Evolutionary conservation across 2,888 invertebrate genomes (phyloP).

Genomic region (Cryptus viduatorius): DNA sequence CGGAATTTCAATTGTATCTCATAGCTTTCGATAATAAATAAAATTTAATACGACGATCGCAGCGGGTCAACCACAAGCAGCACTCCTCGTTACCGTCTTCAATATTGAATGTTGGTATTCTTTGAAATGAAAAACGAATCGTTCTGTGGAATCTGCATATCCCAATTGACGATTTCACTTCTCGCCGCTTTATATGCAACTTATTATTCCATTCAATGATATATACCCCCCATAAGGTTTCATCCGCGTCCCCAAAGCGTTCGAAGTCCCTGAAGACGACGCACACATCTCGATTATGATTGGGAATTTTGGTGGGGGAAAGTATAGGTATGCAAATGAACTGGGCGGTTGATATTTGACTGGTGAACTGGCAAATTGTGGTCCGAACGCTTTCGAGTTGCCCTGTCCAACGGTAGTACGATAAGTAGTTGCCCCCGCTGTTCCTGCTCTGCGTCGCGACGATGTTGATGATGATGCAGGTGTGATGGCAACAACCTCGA

Average conservation of each 20-base stretch:
- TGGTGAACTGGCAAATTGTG: slow-evolving; percentile 45
- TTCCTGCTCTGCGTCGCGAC: slow-evolving; percentile 36
- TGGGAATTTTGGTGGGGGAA: slow-evolving; percentile 12
- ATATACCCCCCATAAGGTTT: background rate
- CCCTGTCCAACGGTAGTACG: slow-evolving; percentile 35
- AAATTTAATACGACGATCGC: background rate
- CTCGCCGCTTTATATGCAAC: slow-evolving; percentile 6
- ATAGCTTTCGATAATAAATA: background rate
- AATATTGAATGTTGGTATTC: background rate
- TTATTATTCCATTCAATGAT: background rate
- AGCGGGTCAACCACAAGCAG: background rate
- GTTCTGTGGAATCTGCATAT: background rate
- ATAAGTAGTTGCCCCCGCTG: slow-evolving; percentile 37
- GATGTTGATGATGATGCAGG: slow-evolving; percentile 27
- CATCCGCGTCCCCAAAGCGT: background rate
- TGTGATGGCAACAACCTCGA: slow-evolving; percentile 54
- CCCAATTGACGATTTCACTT: background rate
- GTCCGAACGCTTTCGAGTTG: slow-evolving; percentile 32
- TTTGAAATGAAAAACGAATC: background rate
- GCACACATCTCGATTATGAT: slow-evolving; percentile 19
- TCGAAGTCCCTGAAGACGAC: background rate
- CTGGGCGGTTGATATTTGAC: slow-evolving; percentile 49
- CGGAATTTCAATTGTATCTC: background rate
- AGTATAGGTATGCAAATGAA: slow-evolving; percentile 55
- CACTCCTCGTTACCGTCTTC: background rate